A percentile compares a stretch with the other conserved stretches of the same genome.
These are phyloP conservation scores for Tadarida brasiliensis DNA, from an alignment of 2,797 vertebrate species.

Conservation along the genomic window DNA sequence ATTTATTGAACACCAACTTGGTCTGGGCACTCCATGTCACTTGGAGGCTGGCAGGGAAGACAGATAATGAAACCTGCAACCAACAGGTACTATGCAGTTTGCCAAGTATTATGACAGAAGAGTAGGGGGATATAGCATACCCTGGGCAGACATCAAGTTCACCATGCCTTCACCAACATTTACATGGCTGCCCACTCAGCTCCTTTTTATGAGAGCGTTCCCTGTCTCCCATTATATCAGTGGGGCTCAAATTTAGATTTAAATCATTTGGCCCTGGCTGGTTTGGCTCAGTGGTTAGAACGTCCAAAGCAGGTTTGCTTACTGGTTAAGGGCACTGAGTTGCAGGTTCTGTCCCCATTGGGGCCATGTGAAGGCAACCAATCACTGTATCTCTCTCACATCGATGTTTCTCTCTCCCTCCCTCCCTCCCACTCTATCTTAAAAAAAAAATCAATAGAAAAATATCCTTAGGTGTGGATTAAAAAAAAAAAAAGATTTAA, in stretches of 20 bases:
- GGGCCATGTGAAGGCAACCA: no score
- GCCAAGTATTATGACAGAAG: background rate
- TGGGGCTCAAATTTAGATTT: background rate
- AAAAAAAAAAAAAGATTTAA: background rate
- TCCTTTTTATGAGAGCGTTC: background rate
- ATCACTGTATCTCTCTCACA: no score
- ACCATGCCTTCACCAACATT: background rate
- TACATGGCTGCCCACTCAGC: accelerated
- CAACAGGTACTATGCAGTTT: background rate
- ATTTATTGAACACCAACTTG: background rate
- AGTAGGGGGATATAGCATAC: background rate
- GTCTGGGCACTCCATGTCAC: no score
- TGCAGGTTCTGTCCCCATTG: no score
- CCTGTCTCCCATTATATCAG: background rate
- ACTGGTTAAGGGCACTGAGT: no score
- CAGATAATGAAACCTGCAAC: background rate
- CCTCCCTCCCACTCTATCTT: no score
- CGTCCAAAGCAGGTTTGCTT: no score
- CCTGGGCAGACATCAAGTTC: background rate
- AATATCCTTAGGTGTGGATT: no score
- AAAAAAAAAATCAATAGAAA: no score
- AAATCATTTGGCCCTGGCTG: background rate
- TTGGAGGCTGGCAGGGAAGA: background rate
- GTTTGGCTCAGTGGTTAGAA: no score
- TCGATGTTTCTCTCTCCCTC: no score